Base-by-base conservation (phyloP, 2,888 invertebrate species). In the Xanthia icteritia region DNA sequence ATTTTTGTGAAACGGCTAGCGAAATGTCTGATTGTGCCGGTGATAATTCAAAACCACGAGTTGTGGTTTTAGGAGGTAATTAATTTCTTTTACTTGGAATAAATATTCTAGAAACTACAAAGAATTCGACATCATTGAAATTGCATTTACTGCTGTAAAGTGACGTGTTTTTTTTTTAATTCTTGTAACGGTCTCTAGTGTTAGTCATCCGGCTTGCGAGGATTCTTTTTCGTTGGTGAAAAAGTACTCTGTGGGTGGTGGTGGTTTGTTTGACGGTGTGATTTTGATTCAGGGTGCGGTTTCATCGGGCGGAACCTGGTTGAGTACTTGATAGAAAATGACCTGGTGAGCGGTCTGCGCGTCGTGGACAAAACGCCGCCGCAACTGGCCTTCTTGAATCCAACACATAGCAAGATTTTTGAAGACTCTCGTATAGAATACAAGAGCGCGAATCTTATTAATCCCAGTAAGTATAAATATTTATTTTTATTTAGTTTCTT, bases 281-380 rank as follows among this genome's bases (percentile, higher is more conserved):
- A 69, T 87, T 87, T 83, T 88, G 87, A 88, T 94, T 86, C 96
- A 99, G 99, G 99, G 94, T 99, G 99, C 96, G 99, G 99, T 90
- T 99, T 99, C 95, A 98, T 99, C 93, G 99, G 99, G 86, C 97
- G 99, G 91, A 98, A 99, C 96, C 97, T 99, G 88, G 98, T 99
- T 81, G 97, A 98, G 82, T 98, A 98, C 95, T 97, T 99, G 92
- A 97, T 99, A 86, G 97, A 97, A 83, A 98, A 98, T 94, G 97
- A 98, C 90, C 94, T 98, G 89, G 98, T 98, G 82, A 97, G 97
- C 90, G 97, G 97, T 89, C 97, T 99, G 84, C 97, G 98, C 86
- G 97, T 99, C 68, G 98, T 98, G 77, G 99, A 99, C 96, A 99
- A 99, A 96, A 99, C 99, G 51, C 99, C 99, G 70, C 99, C 99